These are phyloP conservation scores for Cremastinae sp. DNA, from an alignment of 2,888 invertebrate genomes.

Conservation along the genomic window DNA sequence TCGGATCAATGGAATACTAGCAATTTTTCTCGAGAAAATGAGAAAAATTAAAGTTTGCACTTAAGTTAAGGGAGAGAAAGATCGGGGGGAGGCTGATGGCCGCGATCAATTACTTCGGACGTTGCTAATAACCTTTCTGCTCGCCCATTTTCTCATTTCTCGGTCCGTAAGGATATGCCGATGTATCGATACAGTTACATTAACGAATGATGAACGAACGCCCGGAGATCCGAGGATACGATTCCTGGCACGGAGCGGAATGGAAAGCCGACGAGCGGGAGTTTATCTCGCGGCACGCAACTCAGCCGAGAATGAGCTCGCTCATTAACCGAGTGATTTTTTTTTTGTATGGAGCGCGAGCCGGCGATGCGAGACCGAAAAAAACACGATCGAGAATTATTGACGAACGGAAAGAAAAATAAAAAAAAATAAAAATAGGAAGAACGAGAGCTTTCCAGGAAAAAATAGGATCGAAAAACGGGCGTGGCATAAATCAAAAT, in stretches of 20 bases:
- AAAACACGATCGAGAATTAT: not conserved
- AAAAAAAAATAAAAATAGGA: not conserved
- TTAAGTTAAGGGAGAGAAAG: constrained; percentile 9
- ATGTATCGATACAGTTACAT: constrained; percentile 38
- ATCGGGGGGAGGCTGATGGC: constrained; percentile 31
- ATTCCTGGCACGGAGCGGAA: constrained; percentile 12
- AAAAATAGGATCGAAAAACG: not conserved
- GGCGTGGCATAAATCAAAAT: constrained; percentile 12
- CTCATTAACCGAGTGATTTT: constrained; percentile 40
- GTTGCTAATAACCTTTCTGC: constrained; percentile 41
- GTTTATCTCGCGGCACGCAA: constrained; percentile 15
- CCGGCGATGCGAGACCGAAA: not conserved
- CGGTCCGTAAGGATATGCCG: constrained; percentile 24
- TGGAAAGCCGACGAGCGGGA: constrained; percentile 17
- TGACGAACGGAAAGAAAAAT: too few species aligned
- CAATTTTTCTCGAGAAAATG: too few species aligned
- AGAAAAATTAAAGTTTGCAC: too few species aligned
- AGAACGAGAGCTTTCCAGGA: not conserved
- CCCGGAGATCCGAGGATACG: constrained; percentile 12
- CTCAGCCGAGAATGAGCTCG: constrained; percentile 36
- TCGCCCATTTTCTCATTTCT: not conserved
- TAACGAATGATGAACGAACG: constrained; percentile 37
- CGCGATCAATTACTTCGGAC: constrained; percentile 44
- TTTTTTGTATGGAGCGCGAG: constrained; percentile 19
- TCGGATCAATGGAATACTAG: too few species aligned